A percentile compares a stretch with the other conserved stretches of the same genome.
Evolutionary conservation across 2,888 invertebrate species (phyloP).

Genomic region (Pherbina coryleti): DNA sequence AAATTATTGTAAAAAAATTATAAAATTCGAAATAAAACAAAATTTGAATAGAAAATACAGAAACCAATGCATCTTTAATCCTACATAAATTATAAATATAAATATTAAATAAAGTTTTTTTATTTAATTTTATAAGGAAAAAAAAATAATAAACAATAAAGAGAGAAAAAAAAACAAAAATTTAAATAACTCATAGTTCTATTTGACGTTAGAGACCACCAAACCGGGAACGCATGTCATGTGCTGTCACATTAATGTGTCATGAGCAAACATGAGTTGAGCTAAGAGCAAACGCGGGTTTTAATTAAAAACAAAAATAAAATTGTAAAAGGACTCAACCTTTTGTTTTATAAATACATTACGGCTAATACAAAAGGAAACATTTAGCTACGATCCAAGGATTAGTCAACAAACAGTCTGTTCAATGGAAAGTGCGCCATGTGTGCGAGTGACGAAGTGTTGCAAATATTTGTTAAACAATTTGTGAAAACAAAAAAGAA

Average conservation of each 20-base stretch:
- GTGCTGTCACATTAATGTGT: not conserved
- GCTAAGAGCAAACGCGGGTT: constrained; percentile 4
- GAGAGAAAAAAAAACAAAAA: not conserved
- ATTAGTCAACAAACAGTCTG: constrained; percentile 17
- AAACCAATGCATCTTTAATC: too few species aligned
- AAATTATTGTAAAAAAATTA: too few species aligned
- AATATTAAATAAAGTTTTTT: too few species aligned
- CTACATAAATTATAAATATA: too few species aligned
- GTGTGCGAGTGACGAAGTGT: constrained; percentile 2
- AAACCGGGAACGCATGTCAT: not conserved
- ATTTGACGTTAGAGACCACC: constrained; percentile 16
- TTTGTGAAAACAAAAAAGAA: not conserved
- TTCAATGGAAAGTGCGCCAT: not conserved
- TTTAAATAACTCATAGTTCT: not conserved
- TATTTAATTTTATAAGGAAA: too few species aligned
- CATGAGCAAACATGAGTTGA: too few species aligned
- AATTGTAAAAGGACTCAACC: not conserved
- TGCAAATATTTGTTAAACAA: constrained; percentile 14
- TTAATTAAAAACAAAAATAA: constrained; percentile 1
- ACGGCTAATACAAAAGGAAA: not conserved
- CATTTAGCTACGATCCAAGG: constrained; percentile 29
- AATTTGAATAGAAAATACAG: too few species aligned
- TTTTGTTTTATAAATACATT: not conserved
- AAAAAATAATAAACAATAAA: too few species aligned
- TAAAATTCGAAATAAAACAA: too few species aligned